Conservation (phyloP, 35 echinoderm and acorn worm genomes). For the Heliocidaris tuberculata region DNA sequence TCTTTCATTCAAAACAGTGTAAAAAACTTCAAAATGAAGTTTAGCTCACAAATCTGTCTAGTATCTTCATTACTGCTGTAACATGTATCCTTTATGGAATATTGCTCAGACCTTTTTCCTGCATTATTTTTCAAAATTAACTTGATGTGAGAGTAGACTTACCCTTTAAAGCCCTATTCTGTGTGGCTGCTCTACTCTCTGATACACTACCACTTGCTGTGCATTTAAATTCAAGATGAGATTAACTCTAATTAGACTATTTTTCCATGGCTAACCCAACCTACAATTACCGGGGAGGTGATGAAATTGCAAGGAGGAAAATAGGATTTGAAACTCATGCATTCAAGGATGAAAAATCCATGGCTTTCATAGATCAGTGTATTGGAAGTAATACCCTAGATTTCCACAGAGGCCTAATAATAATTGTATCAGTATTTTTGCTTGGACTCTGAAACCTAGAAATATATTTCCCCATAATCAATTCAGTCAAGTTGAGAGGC, state of each 20-base stretch:
- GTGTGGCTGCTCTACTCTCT: not conserved
- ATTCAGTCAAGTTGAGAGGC: not conserved
- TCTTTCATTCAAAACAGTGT: no score
- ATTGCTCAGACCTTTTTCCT: no score
- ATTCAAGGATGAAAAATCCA: not conserved
- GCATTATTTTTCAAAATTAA: no score
- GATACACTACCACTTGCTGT: not conserved
- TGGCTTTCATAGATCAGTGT: not conserved
- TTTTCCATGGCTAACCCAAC: not conserved
- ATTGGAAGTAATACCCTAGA: not conserved
- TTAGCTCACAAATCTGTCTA: no score
- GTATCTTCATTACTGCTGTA: no score
- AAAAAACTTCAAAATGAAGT: no score
- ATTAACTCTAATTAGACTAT: slow-evolving; percentile 6
- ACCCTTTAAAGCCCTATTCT: not conserved
- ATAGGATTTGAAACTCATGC: not conserved
- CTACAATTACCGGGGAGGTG: not conserved
- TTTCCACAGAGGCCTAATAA: not conserved
- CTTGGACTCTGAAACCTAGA: not conserved
- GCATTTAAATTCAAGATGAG: not conserved
- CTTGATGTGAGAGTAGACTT: no score
- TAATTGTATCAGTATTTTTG: not conserved
- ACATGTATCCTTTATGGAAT: no score
- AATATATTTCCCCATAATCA: not conserved
- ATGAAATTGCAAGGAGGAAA: not conserved